Percentiles rank a stretch among this genome's conserved stretches.
Evolutionary conservation across 2,888 invertebrate genomes (phyloP).

Genomic region (Melinaea menophilus): DNA sequence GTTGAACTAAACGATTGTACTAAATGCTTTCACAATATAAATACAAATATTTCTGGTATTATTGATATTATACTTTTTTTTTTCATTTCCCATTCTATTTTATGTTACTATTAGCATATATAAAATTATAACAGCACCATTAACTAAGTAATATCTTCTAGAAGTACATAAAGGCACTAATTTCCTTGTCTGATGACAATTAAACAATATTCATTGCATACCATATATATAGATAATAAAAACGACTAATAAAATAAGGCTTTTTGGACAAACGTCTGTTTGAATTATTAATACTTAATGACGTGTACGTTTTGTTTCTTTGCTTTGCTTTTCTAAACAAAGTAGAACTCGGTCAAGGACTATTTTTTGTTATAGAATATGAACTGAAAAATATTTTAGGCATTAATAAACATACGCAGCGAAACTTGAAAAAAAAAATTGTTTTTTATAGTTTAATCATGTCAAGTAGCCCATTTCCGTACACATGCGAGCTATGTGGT

Average conservation of each 20-base stretch:
- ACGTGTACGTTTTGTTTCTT: conserved; percentile 23
- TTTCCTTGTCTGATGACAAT: no score
- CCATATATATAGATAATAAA: conserved; percentile 4
- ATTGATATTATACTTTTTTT: no score
- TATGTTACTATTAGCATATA: no score
- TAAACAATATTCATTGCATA: neutral
- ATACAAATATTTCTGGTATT: neutral
- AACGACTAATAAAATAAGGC: conserved; percentile 3
- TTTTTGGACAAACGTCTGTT: conserved; percentile 19
- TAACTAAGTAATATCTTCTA: no score
- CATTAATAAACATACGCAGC: neutral
- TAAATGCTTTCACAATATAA: neutral
- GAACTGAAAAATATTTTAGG: no score
- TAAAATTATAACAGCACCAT: no score
- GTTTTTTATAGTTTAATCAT: conserved; percentile 38
- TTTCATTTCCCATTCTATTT: no score
- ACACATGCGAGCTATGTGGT: conserved; percentile 91
- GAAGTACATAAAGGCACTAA: no score
- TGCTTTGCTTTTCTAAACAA: conserved; percentile 21
- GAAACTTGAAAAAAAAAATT: neutral
- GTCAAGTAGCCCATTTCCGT: conserved; percentile 71
- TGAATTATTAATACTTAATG: conserved; percentile 26
- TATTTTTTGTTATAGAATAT: neutral
- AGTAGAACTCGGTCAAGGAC: conserved; percentile 28
- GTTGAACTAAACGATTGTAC: conserved; percentile 9